Evolutionary conservation across 2,113 vertebrate genomes (phyloP).

Genomic region (Dasyprocta punctata): DNA sequence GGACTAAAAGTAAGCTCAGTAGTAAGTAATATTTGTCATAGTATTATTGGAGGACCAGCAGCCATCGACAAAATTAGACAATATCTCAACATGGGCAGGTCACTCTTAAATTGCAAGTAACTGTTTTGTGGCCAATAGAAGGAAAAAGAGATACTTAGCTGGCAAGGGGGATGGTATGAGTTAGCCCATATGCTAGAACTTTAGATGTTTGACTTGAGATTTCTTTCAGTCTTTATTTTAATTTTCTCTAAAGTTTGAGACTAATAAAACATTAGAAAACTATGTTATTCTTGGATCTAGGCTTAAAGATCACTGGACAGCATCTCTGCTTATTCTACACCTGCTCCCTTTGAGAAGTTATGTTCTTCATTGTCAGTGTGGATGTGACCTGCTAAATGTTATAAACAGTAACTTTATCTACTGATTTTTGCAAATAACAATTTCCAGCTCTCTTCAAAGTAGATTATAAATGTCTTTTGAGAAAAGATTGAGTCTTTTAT

Average conservation of each 20-base stretch:
- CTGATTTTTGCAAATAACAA: background rate
- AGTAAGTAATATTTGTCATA: background rate
- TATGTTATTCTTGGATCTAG: background rate
- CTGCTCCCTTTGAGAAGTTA: rapidly evolving
- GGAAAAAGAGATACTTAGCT: background rate
- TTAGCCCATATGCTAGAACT: background rate
- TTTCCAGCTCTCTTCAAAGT: background rate
- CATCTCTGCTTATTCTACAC: background rate
- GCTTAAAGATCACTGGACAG: background rate
- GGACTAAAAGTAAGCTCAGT: background rate
- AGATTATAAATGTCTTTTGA: background rate
- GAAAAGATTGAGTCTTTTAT: background rate
- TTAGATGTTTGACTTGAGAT: background rate
- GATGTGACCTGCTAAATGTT: background rate
- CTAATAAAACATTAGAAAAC: background rate
- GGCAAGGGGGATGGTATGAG: rapidly evolving
- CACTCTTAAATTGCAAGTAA: background rate
- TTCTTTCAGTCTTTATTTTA: background rate
- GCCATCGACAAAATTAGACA: background rate
- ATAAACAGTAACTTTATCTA: background rate
- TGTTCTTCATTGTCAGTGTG: background rate
- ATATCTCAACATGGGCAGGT: background rate
- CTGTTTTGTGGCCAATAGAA: background rate
- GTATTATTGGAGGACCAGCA: background rate
- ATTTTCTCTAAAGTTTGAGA: background rate